Evolutionary conservation across 2,113 vertebrate species (phyloP), one percentile per base, ranked within the genome.

Genomic region (Oryzias celebensis): DNA sequence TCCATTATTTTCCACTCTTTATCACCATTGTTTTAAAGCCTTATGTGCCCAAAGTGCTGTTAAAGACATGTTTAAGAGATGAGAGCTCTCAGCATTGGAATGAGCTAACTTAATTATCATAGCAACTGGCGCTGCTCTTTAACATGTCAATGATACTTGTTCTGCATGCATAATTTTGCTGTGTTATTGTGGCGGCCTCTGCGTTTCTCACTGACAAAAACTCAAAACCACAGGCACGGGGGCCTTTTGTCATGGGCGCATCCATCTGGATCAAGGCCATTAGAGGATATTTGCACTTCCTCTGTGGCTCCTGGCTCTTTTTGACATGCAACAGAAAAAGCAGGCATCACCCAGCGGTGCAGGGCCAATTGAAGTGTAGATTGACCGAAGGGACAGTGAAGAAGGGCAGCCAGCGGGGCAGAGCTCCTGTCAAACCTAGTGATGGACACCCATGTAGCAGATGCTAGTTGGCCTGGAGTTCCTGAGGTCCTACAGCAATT

Each of bases 281-380:
- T 90, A 90, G 89, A 91, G 89, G 89, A 92, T 92, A 92, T 92
- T 93, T 93, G 88, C 90, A 91, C 91, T 93, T 93, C 92, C 92
- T 93, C 87, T 85, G 85, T 83, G 84, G 79, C 83, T 87, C 82
- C 86, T 85, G 77, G 80, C 83, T 85, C 77, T 88, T 90, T 92
- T 92, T 91, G 90, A 92, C 91, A 91, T 89, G 89, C 90, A 46
- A 81, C 91, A 91, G 88, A 87, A 81, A 89, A 82, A 86, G 61
- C 58, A 83, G 80, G 82, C 85, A 78, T 85, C 77, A 86, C 75
- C 83, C 90, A 89, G 84, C 83, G 86, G 82, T 17, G 58, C 83
- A 65, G 63, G 80, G 71, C 74, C 84, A 78, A 90, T 92, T 91
- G 88, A 90, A 87, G 85, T 91, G 90, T 85, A 90, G 91, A 91